Evolutionary conservation across 1,140 invertebrate genomes (phyloP), one percentile per base, ranked within the genome.

Genomic region (Mya arenaria): DNA sequence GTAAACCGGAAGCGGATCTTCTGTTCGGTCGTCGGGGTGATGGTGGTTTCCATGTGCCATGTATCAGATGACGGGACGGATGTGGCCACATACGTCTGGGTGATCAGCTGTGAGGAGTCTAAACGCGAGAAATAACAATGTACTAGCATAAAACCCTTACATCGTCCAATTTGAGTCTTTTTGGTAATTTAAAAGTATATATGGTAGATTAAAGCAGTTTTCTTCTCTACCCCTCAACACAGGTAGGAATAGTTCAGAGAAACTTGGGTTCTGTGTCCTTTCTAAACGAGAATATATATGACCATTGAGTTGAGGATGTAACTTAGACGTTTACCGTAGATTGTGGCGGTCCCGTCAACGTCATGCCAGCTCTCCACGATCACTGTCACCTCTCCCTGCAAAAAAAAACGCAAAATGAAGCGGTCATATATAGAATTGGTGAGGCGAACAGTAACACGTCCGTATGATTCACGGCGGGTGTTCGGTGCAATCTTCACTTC

Each of bases 1-100:
- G 83, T 34, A 25, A 91, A 83, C 32, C 90, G 79, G 83, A 97
- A 98, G 8, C 34, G 56, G 25, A 78, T 32, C 32, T 55, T 63
- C 30, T 62, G 60, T 55, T 78, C 74, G 0, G 62, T 44, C 25
- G 74, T 78, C 23, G 74, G 62, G 25, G 60, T 78, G 17, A 62
- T 65, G 25, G 74, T 62, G 15, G 74, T 78, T 2, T 78, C 74
- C 15, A 36, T 0, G 2, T 52, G 56, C 74, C 74, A 78, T 13
- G 44, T 36, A 13, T 19, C 1, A 0, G 60, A 30, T 19, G 74
- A 63, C 32, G 25, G 19, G 17, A 78, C 13, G 0, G 74, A 36
- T 1, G 74, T 55, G 5, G 74, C 52, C 17, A 60, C 32, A 44
- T 66, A 78, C n/a, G 56, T 39, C 62, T 78, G 74, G 25, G 66